Percentiles rank a stretch among this genome's conserved stretches.
phyloP scores from a whole-genome alignment of 2,888 invertebrate genomes.

The Drosophila greeni region DNA sequence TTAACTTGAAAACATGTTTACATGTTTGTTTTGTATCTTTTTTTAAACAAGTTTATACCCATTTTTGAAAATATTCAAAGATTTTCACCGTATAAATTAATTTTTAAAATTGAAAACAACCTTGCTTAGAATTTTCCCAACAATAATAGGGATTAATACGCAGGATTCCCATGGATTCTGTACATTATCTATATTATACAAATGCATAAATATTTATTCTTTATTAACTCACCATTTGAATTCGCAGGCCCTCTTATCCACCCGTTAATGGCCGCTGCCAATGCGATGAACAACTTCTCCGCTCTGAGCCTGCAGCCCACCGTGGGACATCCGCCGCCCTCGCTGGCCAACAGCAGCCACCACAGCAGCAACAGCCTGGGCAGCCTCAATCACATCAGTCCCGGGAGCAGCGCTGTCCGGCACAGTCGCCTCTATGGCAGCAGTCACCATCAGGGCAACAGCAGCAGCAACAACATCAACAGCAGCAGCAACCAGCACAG shows the following conservation, averaged over 20 bases:
- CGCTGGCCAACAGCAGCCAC: conserved; percentile 25
- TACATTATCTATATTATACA: background rate
- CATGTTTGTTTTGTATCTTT: too few species aligned
- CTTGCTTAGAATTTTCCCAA: background rate
- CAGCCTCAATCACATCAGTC: conserved; percentile 62
- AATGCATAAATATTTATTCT: background rate
- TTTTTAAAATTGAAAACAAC: background rate
- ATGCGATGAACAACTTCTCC: conserved; percentile 68
- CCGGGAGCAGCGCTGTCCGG: conserved; percentile 47
- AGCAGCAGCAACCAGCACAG: conserved; percentile 29
- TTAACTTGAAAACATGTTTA: too few species aligned
- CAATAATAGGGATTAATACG: too few species aligned
- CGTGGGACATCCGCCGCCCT: conserved; percentile 12
- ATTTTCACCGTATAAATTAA: too few species aligned
- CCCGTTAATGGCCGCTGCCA: conserved; percentile 53
- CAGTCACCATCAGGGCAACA: conserved; percentile 51
- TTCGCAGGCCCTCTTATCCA: conserved; percentile 74
- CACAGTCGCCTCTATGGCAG: conserved; percentile 48
- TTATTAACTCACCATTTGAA: background rate
- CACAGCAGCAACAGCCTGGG: conserved; percentile 63
- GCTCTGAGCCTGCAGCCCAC: conserved; percentile 56
- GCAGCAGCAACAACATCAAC: conserved; percentile 32
- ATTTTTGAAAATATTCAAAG: too few species aligned
- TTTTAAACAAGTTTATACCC: too few species aligned
- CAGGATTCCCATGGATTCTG: background rate